phyloP scores from a whole-genome alignment of 2,888 invertebrate genomes.

The Caenorhabditis macrosperma region DNA sequence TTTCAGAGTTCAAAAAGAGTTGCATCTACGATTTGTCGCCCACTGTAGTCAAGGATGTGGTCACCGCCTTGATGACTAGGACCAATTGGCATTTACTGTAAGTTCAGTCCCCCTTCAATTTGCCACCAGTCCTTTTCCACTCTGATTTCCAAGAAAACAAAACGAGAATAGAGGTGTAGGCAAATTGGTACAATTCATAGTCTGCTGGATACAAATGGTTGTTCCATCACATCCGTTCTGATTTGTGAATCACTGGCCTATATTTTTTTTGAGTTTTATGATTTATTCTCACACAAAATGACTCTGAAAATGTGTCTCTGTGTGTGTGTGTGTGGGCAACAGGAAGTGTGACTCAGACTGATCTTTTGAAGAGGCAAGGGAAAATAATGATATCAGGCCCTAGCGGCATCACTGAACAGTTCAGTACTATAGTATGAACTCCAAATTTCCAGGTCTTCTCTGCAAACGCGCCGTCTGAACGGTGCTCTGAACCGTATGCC shows the following conservation, averaged over 20 bases:
- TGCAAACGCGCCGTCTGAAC: conserved; percentile 92
- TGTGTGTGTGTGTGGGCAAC: conserved; percentile 23
- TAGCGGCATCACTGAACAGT: no score
- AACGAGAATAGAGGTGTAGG: conserved; percentile 1
- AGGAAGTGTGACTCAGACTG: conserved; percentile 3
- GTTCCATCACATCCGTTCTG: background rate
- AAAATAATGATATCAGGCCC: no score
- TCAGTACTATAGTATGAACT: no score
- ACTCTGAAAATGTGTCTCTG: conserved; percentile 4
- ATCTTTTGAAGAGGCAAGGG: conserved; percentile 3
- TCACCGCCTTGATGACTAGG: conserved; percentile 75
- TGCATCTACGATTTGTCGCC: conserved; percentile 79
- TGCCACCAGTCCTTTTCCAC: background rate
- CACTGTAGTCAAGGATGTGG: conserved; percentile 78
- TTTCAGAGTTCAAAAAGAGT: conserved; percentile 63
- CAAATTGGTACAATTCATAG: conserved; percentile 7
- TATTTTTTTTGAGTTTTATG: conserved; percentile 6
- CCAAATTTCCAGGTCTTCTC: conserved; percentile 85
- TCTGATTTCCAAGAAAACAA: background rate
- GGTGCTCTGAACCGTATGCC: conserved; percentile 97
- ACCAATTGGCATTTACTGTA: conserved; percentile 78
- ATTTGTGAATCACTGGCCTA: background rate
- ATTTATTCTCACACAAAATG: conserved; percentile 25
- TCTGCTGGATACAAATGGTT: background rate
- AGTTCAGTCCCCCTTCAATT: conserved; percentile 43